A percentile compares a stretch with the other conserved stretches of the same genome.
These are phyloP conservation scores for Oceanodroma leucorhoa DNA, from an alignment of 2,797 vertebrate genomes.

Conservation along the genomic window DNA sequence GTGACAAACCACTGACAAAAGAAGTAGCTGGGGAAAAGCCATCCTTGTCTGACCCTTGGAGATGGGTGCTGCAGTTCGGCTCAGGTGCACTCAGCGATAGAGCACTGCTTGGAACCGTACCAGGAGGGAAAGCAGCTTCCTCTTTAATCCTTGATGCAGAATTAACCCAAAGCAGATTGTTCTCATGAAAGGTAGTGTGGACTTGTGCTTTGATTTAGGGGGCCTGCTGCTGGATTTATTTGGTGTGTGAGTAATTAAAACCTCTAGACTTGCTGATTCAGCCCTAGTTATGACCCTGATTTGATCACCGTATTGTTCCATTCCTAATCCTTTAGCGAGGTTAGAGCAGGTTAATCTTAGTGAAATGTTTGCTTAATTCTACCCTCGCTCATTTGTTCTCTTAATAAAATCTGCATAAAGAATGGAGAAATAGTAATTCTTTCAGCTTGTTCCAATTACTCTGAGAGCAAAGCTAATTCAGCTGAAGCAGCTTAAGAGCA, in stretches of 20 bases:
- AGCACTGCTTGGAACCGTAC: background rate
- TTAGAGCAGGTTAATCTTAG: slow-evolving; percentile 28
- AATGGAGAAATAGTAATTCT: slow-evolving; percentile 38
- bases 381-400: background rate
- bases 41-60: background rate
- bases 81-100: background rate
- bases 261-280: slow-evolving; percentile 12
- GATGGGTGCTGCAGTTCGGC: accelerated
- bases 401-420: slow-evolving; percentile 51
- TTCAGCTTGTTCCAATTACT: slow-evolving; percentile 30
- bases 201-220: background rate
- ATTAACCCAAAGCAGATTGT: background rate
- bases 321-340: slow-evolving; percentile 14
- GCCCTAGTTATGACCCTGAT: slow-evolving; percentile 22
- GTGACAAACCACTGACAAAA: background rate
- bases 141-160: background rate
- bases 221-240: background rate
- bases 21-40: background rate
- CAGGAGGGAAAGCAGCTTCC: background rate
- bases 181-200: background rate
- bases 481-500: slow-evolving; percentile 25
- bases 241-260: slow-evolving; percentile 21
- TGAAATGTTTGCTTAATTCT: slow-evolving; percentile 47
- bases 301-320: slow-evolving; percentile 21
- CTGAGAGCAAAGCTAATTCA: slow-evolving; percentile 38